Evolutionary conservation across 1,140 invertebrate species (phyloP), one percentile per base, ranked within the genome.

Genomic region (Linepithema humile): DNA sequence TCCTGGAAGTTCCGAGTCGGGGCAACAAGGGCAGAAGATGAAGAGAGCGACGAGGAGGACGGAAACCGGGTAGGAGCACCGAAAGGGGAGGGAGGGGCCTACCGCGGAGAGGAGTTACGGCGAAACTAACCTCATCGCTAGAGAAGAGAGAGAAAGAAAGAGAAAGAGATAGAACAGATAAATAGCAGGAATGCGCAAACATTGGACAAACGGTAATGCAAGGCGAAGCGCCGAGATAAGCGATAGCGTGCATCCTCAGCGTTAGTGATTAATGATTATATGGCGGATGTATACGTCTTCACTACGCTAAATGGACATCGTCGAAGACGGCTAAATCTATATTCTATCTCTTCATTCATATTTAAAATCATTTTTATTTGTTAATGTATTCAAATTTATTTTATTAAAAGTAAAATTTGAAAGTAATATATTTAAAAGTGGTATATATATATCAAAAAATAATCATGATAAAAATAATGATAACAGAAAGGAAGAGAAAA

Each of bases 41-140:
- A 55, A 40, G 29, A 73, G 77, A 59, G 53, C 77, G 77, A 82
- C 77, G 55, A 43, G 50, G 20, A 82, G 67, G 29, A 72, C 35
- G 77, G 9, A 82, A 72, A 82, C 48, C 70, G 23, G 65, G 40
- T 57, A 53, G 65, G 55, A 59, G 50, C 12, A 43, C 26, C 77
- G n/a, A 70, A 73, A 72, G 38, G 7, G 26, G 53, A 40, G 32
- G 53, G 12, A 32, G 23, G 62, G 20, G 40, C 38, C 38, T 59
- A 74, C 72, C 17, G 35, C 43, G n/a, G 40, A 53, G 32, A 67
- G 60, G 3, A 55, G 35, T 69, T 80, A 32, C 35, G 26, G 59
- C 43, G 40, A 10, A 67, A 62, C 32, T 38, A 64, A 38, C 20
- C 45, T 67, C 62, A 35, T 67, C 45, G 75, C 53, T 3, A 38